Evolutionary conservation across 1,140 invertebrate species (phyloP), one percentile per base, ranked within the genome.

Genomic region (Elymnias hypermnestra): DNA sequence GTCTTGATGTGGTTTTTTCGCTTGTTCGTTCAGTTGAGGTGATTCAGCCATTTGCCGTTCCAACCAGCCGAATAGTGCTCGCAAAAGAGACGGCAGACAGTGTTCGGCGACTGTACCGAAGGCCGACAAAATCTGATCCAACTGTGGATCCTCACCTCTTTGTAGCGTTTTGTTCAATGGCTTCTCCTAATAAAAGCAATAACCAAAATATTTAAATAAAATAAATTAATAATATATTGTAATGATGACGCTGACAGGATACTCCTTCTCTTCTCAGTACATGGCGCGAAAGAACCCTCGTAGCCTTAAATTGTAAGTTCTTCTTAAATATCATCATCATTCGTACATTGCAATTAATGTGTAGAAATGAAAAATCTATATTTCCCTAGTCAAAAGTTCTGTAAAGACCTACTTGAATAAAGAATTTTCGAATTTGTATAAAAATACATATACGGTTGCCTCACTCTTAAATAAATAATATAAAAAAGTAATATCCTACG

Each of bases 61-160:
- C 73, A 99, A 96, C 98, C 98, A 99, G 15, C 94, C 93, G 72
- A 98, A 96, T 6, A 99, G 79, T n/a, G 97, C 96, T 43, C 92
- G 89, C 28, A 99, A 83, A 44, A 99, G 89, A 5, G 98, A 99
- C 1, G 98, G 98, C 23, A 99, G 87, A 86, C 98, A 98, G 77
- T 99, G 96, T 78, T 99, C 98, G 0, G 97, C 96, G 1, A 98
- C 96, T 10, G 94, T 94, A 12, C 97, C 95, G 69, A 99, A 94
- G 0, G 96, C 94, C 23, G 91, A 94, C 8, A 99, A 86, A n/a
- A 99, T 87, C 82, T 99, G 97, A 89, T 99, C 97, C 83, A 99
- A 96, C 53, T 97, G 93, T 4, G 91, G 71, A 88, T 99, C 97
- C 88, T 99, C 97, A 2, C 97, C 97, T 58, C 97, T 90, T 87